phyloP scores from a whole-genome alignment of 2,113 vertebrate genomes.

The Syngnathus scovelli region DNA sequence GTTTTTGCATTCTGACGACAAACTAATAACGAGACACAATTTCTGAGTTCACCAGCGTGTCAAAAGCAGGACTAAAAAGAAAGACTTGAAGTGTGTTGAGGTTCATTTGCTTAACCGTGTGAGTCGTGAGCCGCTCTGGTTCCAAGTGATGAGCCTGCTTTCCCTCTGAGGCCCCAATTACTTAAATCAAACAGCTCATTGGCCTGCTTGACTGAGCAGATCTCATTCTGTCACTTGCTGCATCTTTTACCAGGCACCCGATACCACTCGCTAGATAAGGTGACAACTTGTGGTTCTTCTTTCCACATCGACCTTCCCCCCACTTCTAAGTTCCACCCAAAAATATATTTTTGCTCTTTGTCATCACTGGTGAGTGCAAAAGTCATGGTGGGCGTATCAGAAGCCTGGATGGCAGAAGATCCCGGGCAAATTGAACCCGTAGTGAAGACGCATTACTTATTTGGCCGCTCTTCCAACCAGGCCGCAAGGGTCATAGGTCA shows the following conservation, averaged over 20 bases:
- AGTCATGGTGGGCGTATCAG: no score
- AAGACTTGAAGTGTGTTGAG: no score
- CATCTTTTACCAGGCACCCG: constrained; percentile 42
- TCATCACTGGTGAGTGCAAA: background rate
- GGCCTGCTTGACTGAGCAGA: constrained; percentile 31
- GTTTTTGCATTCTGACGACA: no score
- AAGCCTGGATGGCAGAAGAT: no score
- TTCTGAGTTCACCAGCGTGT: background rate
- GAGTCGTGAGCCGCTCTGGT: background rate
- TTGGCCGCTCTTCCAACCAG: no score
- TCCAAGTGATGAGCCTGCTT: background rate
- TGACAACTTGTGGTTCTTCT: constrained; percentile 33
- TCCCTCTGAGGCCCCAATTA: constrained; percentile 24
- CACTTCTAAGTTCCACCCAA: no score
- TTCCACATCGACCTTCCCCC: background rate
- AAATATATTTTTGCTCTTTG: background rate
- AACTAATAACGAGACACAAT: background rate
- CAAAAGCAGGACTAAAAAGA: no score
- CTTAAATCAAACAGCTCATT: constrained; percentile 48
- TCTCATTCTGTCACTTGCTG: constrained; percentile 59
- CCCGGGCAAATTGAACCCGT: no score
- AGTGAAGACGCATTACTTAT: no score
- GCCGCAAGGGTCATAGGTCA: constrained; percentile 26
- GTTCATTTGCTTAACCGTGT: background rate
- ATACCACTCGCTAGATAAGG: constrained; percentile 47